Conservation (phyloP, 2,113 vertebrate species). For the Muscicapa adusta region DNA sequence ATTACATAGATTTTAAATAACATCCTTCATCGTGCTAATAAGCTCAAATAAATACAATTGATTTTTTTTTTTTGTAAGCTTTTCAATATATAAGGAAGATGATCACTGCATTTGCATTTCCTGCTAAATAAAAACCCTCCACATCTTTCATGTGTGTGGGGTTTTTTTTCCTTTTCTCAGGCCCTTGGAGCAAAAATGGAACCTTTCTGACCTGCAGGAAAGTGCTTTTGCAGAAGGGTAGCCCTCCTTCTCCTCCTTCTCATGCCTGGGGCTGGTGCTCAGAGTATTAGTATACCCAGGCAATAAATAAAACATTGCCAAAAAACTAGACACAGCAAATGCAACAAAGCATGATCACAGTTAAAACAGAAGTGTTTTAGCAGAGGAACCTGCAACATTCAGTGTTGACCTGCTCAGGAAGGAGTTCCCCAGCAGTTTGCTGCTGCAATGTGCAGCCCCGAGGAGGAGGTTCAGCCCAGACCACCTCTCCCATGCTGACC, state of each 20-base stretch:
- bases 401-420: background rate
- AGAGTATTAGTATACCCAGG: background rate
- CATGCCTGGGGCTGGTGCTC: background rate
- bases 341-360: background rate
- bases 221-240: background rate
- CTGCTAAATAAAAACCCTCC: background rate
- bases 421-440: background rate
- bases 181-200: background rate
- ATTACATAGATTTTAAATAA: background rate
- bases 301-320: background rate
- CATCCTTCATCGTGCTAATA: background rate
- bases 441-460: background rate
- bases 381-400: background rate
- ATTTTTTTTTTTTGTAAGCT: background rate
- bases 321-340: background rate
- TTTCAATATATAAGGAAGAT: background rate
- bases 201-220: background rate
- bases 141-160: background rate
- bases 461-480: background rate
- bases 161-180: background rate
- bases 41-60: background rate
- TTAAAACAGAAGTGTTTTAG: fast-evolving
- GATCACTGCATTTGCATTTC: background rate
- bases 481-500: background rate
- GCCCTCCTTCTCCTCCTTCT: background rate